A percentile compares a stretch with the other conserved stretches of the same genome.
Conservation (phyloP, 2,113 vertebrate species). For the Stigmatopora argus region DNA sequence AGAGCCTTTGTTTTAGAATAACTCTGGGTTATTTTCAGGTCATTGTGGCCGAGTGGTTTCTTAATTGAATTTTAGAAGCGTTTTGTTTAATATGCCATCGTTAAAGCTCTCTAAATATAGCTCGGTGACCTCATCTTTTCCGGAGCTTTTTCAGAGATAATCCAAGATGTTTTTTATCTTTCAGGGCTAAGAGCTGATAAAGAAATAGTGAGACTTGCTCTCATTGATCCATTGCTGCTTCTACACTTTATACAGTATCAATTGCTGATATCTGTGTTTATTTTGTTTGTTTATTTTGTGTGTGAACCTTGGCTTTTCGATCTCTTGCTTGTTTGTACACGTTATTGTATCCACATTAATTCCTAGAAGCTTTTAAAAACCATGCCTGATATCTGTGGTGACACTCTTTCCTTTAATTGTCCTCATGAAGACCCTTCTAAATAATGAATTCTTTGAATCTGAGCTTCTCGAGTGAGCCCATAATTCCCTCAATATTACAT, state of each 20-base stretch:
- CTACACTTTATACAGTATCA: constrained; percentile 9
- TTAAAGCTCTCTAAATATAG: constrained; percentile 70
- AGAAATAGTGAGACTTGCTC: constrained; percentile 42
- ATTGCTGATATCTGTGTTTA: constrained; percentile 12
- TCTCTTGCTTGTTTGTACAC: constrained; percentile 5
- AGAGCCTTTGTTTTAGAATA: constrained; percentile 62
- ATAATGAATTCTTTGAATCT: constrained; percentile 44
- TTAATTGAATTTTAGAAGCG: constrained; percentile 70
- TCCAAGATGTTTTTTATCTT: constrained; percentile 43
- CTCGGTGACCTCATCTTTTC: constrained; percentile 67
- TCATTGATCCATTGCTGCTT: constrained; percentile 47
- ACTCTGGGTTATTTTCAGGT: constrained; percentile 70
- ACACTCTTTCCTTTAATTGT: constrained; percentile 33
- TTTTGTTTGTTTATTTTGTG: constrained; percentile 4
- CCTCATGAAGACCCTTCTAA: constrained; percentile 27
- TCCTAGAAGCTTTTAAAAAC: constrained; percentile 10
- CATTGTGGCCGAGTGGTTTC: constrained; percentile 64
- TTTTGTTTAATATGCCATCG: constrained; percentile 71
- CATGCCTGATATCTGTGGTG: constrained; percentile 21
- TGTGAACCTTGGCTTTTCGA: neutral
- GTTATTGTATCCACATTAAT: constrained; percentile 14
- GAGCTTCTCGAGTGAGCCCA: constrained; percentile 38
- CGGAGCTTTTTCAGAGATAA: constrained; percentile 51
- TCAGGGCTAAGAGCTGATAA: constrained; percentile 47
- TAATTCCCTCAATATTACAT: constrained; percentile 54